These are phyloP conservation scores for Cybosia mesomella DNA, from an alignment of 2,888 invertebrate species.

Conservation along the genomic window DNA sequence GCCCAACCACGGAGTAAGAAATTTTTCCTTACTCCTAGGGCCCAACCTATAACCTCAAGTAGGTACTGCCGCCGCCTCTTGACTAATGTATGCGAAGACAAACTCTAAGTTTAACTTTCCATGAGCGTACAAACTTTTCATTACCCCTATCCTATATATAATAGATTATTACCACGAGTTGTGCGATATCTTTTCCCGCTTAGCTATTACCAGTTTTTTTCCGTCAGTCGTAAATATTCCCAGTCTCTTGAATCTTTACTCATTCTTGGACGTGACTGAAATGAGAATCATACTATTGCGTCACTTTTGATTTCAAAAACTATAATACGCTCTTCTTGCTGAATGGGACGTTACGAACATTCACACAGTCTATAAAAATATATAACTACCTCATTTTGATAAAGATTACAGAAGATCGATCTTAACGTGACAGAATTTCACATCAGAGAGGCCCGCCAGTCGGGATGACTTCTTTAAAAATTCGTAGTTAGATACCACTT, in stretches of 20 bases:
- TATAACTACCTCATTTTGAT: not conserved
- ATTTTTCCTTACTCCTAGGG: too few species aligned
- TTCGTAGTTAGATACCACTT: too few species aligned
- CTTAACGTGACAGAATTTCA: not conserved
- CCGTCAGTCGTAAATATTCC: constrained; percentile 46
- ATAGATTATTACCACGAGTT: constrained; percentile 30
- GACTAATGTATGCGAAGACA: not conserved
- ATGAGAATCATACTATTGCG: constrained; percentile 43
- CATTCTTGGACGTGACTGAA: constrained; percentile 43
- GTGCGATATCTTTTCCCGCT: constrained; percentile 28
- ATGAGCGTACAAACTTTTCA: constrained; percentile 19
- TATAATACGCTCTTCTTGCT: not conserved
- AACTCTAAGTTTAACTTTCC: not conserved
- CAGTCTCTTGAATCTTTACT: constrained; percentile 40
- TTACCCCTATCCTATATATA: constrained; percentile 26
- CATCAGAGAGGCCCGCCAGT: not conserved
- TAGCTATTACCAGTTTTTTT: constrained; percentile 28
- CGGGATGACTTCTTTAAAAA: not conserved
- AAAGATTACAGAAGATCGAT: not conserved
- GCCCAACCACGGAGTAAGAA: too few species aligned
- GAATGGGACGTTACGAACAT: not conserved
- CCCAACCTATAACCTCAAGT: too few species aligned
- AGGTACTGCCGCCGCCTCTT: not conserved
- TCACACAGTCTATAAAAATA: not conserved
- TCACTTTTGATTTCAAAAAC: constrained; percentile 35